Conservation (phyloP, 2,797 vertebrate species). For the Paratrypauchen microcephalus region DNA sequence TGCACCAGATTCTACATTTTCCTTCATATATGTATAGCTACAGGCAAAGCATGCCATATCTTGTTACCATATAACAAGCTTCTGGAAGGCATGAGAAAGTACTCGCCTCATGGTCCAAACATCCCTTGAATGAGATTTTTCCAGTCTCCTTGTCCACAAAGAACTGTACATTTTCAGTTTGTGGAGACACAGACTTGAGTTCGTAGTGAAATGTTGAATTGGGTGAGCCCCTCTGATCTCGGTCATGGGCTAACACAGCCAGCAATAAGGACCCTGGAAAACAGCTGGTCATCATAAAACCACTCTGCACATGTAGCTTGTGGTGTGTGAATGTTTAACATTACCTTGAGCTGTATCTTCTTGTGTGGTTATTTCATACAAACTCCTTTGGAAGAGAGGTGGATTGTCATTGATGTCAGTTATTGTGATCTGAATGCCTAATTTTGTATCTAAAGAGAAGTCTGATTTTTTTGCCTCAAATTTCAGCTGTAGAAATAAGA, state of each 20-base stretch:
- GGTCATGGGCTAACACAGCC: slow-evolving; percentile 55
- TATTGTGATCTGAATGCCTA: slow-evolving; percentile 67
- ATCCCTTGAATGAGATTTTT: slow-evolving; percentile 70
- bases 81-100: neutral
- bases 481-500: slow-evolving; percentile 46
- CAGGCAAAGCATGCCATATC: neutral
- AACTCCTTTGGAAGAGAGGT: slow-evolving; percentile 50
- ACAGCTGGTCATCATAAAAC: neutral
- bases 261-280: slow-evolving; percentile 48
- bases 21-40: neutral
- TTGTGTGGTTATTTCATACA: slow-evolving; percentile 52
- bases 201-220: slow-evolving; percentile 70
- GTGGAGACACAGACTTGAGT: slow-evolving; percentile 63
- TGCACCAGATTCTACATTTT: neutral
- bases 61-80: neutral
- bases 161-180: slow-evolving; percentile 52
- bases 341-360: slow-evolving; percentile 67
- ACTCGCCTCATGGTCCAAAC: slow-evolving; percentile 68
- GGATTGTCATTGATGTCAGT: slow-evolving; percentile 78
- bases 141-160: slow-evolving; percentile 46
- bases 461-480: slow-evolving; percentile 54
- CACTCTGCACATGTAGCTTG: neutral
- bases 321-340: neutral
- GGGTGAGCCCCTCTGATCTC: slow-evolving; percentile 45
- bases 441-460: slow-evolving; percentile 43